Conservation (phyloP, 2,888 invertebrate genomes). For the Athalia circularis region DNA sequence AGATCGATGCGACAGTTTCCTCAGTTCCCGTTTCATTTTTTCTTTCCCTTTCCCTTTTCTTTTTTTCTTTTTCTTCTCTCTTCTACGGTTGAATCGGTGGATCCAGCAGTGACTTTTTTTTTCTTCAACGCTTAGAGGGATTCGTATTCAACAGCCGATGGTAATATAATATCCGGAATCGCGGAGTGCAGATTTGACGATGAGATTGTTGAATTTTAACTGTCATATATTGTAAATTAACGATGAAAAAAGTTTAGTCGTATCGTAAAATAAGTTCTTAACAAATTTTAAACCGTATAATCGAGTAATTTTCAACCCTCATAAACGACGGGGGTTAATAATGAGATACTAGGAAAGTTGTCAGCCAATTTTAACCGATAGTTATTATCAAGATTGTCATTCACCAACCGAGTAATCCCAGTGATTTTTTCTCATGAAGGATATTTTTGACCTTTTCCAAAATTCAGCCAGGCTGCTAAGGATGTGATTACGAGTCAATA, state of each 20-base stretch:
- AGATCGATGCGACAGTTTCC: not conserved
- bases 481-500: too few species aligned
- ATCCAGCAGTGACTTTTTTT: too few species aligned
- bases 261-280: constrained; percentile 22
- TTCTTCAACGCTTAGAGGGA: too few species aligned
- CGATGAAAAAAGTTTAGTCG: not conserved
- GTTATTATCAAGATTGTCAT: not conserved
- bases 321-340: constrained; percentile 13
- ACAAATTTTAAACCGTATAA: constrained; percentile 2
- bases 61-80: too few species aligned
- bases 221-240: constrained; percentile 13
- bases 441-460: too few species aligned
- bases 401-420: too few species aligned
- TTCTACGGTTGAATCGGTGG: too few species aligned
- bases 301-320: not conserved
- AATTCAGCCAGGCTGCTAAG: too few species aligned
- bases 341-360: too few species aligned
- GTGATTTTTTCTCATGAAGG: too few species aligned
- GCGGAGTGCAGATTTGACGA: not conserved
- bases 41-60: not conserved
- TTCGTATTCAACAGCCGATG: too few species aligned
- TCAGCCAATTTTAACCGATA: not conserved
- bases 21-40: not conserved
- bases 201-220: not conserved
- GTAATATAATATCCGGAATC: too few species aligned